phyloP scores from a whole-genome alignment of 1,140 invertebrate genomes.

The Tetranychus cinnabarinus region DNA sequence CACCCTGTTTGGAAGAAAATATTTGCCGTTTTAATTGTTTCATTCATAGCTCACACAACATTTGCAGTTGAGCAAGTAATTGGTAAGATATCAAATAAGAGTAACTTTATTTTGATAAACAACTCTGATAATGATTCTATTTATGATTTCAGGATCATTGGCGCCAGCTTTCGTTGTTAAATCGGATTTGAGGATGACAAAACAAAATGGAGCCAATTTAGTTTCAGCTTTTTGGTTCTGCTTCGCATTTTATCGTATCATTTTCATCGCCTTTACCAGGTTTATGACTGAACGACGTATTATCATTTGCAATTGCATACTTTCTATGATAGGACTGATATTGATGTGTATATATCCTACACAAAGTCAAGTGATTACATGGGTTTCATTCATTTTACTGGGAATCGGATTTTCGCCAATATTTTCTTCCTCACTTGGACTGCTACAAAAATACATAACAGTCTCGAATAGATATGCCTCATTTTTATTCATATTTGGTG shows the following conservation, averaged over 20 bases:
- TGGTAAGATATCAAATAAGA: too few species aligned
- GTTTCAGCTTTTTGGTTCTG: neutral
- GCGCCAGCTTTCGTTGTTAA: neutral
- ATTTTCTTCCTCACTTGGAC: too few species aligned
- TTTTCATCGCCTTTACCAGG: neutral
- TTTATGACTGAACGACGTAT: neutral
- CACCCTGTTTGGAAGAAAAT: neutral
- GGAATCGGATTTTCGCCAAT: too few species aligned
- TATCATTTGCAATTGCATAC: neutral
- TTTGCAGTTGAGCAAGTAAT: too few species aligned
- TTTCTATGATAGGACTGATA: too few species aligned
- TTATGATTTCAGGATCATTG: neutral
- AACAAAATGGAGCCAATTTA: neutral
- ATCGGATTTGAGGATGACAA: neutral
- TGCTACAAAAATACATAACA: neutral
- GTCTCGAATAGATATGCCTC: too few species aligned
- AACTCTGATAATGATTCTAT: neutral
- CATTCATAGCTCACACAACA: too few species aligned
- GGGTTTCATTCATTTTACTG: too few species aligned
- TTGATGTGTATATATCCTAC: neutral
- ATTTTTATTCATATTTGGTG: too few species aligned
- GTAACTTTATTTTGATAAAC: neutral
- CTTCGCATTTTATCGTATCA: neutral
- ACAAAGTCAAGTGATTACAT: too few species aligned
- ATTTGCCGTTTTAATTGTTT: neutral